Percentiles rank a stretch among this genome's conserved stretches.
phyloP scores from a whole-genome alignment of 2,888 invertebrate genomes.

The Augochlorella aurata region DNA sequence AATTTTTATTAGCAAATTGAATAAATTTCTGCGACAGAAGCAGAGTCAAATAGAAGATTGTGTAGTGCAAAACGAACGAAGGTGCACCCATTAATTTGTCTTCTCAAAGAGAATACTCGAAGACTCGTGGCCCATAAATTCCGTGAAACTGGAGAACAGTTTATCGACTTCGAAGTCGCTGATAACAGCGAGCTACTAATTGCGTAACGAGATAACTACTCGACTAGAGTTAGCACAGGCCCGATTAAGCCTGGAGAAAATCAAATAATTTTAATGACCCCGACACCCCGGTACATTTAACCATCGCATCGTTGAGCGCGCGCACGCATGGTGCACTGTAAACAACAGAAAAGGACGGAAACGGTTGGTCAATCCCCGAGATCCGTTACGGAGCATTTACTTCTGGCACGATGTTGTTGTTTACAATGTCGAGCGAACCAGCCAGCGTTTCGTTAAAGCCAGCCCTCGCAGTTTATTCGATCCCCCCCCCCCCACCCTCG shows the following conservation, averaged over 20 bases:
- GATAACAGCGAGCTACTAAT: not conserved
- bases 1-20: too few relatives aligned
- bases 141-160: not conserved
- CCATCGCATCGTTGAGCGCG: conserved; percentile 7
- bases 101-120: too few relatives aligned
- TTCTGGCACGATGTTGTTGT: conserved; percentile 59
- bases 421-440: conserved; percentile 52
- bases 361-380: conserved; percentile 65
- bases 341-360: conserved; percentile 53
- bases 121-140: not conserved
- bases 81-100: too few relatives aligned
- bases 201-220: not conserved
- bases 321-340: conserved; percentile 32
- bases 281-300: conserved; percentile 9
- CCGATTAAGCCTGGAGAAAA: not conserved
- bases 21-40: too few relatives aligned
- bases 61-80: too few relatives aligned
- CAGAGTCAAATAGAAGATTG: too few relatives aligned
- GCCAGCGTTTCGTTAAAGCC: conserved; percentile 50
- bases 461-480: conserved; percentile 23
- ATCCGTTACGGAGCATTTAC: conserved; percentile 63
- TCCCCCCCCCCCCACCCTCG: not conserved
- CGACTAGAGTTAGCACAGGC: not conserved
- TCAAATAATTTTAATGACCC: conserved; percentile 13
- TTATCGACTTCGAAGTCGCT: not conserved